Percentiles rank a stretch among this genome's conserved stretches.
phyloP scores from a whole-genome alignment of 2,888 invertebrate species.

The Endomychus coccineus region DNA sequence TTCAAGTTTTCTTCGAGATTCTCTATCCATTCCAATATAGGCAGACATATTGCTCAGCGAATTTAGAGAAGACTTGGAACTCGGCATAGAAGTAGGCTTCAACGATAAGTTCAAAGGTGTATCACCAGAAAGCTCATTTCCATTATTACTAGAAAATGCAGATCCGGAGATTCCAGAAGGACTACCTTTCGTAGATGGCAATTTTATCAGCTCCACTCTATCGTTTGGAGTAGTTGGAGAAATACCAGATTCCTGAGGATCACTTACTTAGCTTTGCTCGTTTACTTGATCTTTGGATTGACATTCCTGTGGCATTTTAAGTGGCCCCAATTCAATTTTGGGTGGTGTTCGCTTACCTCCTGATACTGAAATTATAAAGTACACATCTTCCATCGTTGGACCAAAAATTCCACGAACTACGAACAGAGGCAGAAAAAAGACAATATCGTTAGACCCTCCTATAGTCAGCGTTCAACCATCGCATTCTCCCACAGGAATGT shows the following conservation, averaged over 20 bases:
- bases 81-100: conserved; percentile 54
- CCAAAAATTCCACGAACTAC: conserved; percentile 80
- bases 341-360: conserved; percentile 79
- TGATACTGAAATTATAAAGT: conserved; percentile 85
- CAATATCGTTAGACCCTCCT: conserved; percentile 76
- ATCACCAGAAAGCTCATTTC: conserved; percentile 55
- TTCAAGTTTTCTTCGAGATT: no score
- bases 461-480: conserved; percentile 52
- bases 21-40: conserved; percentile 46
- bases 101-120: conserved; percentile 77
- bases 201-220: conserved; percentile 74
- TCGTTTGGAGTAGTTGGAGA: conserved; percentile 47
- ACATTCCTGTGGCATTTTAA: no score
- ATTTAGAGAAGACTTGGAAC: conserved; percentile 49
- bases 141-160: conserved; percentile 24
- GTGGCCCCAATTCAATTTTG: conserved; percentile 74
- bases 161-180: conserved; percentile 36
- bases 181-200: conserved; percentile 57
- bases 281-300: no score
- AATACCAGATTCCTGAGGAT: no score
- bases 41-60: conserved; percentile 53
- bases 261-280: no score
- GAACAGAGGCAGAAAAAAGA: conserved; percentile 80
- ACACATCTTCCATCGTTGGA: conserved; percentile 79
- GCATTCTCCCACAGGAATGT: no score